Conservation (phyloP, 2,113 vertebrate genomes). For the Brachyhypopomus occidentalis region DNA sequence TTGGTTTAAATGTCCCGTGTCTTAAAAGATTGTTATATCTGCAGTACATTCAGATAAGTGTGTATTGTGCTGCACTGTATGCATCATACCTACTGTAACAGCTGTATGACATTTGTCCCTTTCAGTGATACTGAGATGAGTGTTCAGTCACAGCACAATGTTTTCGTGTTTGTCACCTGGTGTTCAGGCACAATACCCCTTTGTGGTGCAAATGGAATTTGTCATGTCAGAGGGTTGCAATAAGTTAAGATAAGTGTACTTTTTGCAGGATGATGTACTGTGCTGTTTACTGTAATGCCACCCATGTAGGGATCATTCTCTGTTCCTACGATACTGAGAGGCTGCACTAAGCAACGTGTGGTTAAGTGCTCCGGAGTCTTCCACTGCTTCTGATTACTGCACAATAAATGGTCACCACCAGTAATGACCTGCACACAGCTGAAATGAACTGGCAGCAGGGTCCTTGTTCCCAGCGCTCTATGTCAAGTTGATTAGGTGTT, state of each 20-base stretch:
- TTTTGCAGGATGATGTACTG: too few species aligned
- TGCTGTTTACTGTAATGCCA: too few species aligned
- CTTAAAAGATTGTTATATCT: not conserved
- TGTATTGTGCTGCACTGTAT: not conserved
- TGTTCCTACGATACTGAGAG: not conserved
- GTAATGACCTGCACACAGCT: not conserved
- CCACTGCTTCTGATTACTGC: not conserved
- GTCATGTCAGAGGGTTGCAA: too few species aligned
- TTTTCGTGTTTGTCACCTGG: not conserved
- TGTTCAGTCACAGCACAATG: too few species aligned
- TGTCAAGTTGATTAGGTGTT: not conserved
- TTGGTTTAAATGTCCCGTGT: not conserved
- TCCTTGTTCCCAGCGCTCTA: not conserved
- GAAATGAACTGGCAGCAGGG: constrained; percentile 22
- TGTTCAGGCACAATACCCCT: not conserved
- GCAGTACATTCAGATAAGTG: not conserved
- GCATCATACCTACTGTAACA: not conserved
- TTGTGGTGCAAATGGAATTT: too few species aligned
- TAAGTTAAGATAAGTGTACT: too few species aligned
- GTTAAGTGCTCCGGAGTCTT: constrained; percentile 3
- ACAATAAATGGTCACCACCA: constrained; percentile 18
- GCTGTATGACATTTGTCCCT: not conserved
- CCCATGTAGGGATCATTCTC: too few species aligned
- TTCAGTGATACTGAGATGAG: not conserved
- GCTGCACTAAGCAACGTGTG: not conserved